phyloP scores from a whole-genome alignment of 2,888 invertebrate species.

The Drosophila nr. medialis region DNA sequence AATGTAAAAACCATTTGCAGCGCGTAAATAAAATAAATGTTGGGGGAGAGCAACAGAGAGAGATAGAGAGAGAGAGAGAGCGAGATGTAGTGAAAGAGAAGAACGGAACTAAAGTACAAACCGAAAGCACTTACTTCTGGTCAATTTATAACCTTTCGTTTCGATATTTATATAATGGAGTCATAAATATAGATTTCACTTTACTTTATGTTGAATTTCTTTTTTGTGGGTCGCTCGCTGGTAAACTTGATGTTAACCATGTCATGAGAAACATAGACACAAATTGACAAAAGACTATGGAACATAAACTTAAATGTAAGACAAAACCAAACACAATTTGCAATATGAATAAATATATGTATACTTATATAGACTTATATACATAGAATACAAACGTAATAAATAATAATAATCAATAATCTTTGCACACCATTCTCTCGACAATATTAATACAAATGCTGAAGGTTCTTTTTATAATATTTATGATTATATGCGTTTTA shows the following conservation, averaged over 20 bases:
- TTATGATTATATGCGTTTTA: constrained; percentile 20
- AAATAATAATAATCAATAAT: constrained; percentile 44
- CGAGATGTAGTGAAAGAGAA: constrained; percentile 30
- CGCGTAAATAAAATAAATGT: constrained; percentile 45
- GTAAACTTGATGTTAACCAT: constrained; percentile 23
- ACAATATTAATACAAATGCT: constrained; percentile 52
- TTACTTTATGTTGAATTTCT: constrained; percentile 32
- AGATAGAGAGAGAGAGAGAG: constrained; percentile 8
- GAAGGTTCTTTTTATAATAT: constrained; percentile 27
- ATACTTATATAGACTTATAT: constrained; percentile 38
- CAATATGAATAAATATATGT: constrained; percentile 24
- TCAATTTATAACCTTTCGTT: constrained; percentile 48
- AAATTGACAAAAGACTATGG: constrained; percentile 44
- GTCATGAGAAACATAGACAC: constrained; percentile 56
- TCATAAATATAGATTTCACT: constrained; percentile 50
- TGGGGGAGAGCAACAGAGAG: constrained; percentile 8
- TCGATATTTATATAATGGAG: constrained; percentile 43
- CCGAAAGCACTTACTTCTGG: constrained; percentile 72
- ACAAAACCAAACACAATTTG: constrained; percentile 37
- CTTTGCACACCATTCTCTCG: constrained; percentile 34
- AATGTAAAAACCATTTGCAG: constrained; percentile 61
- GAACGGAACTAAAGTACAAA: constrained; percentile 67
- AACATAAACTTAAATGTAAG: constrained; percentile 40
- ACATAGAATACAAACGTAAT: constrained; percentile 47
- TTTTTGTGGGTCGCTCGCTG: constrained; percentile 30